A percentile compares a stretch with the other conserved stretches of the same genome.
These are phyloP conservation scores for Ellobium chinense DNA, from an alignment of 2,888 invertebrate species.

Conservation along the genomic window DNA sequence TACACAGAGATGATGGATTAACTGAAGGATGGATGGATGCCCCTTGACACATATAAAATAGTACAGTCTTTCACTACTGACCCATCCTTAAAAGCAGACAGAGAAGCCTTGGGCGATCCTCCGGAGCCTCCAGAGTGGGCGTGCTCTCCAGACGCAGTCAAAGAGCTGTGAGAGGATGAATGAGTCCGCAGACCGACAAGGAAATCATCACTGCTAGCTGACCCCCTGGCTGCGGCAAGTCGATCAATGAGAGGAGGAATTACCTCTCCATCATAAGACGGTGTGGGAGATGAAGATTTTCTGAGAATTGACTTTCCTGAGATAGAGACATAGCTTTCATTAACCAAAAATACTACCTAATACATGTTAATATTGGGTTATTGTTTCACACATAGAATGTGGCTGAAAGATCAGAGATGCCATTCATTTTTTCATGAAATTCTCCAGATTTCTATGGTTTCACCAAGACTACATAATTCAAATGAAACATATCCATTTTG, in stretches of 20 bases:
- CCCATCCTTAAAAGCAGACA: slow-evolving; percentile 42
- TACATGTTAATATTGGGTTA: no score
- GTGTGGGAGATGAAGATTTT: not conserved
- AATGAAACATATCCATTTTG: no score
- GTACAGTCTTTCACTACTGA: not conserved
- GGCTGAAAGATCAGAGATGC: no score
- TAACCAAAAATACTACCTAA: not conserved
- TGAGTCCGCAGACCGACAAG: not conserved
- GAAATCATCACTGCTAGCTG: slow-evolving; percentile 20
- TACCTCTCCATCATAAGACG: slow-evolving; percentile 29
- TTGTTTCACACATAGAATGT: no score
- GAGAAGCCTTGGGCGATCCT: slow-evolving; percentile 4
- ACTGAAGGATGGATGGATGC: not conserved
- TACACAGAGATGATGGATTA: no score
- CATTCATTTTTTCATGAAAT: no score
- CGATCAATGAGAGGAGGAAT: slow-evolving; percentile 53
- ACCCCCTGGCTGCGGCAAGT: slow-evolving; percentile 36
- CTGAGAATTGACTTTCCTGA: not conserved
- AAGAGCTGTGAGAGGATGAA: slow-evolving; percentile 15
- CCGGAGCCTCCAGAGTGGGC: not conserved
- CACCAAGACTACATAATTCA: no score
- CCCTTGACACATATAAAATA: not conserved
- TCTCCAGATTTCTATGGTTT: no score
- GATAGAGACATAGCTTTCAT: not conserved
- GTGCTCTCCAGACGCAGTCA: slow-evolving; percentile 30